Conservation (phyloP, 2,888 invertebrate genomes). For the Mimumesa dahlbomi region DNA sequence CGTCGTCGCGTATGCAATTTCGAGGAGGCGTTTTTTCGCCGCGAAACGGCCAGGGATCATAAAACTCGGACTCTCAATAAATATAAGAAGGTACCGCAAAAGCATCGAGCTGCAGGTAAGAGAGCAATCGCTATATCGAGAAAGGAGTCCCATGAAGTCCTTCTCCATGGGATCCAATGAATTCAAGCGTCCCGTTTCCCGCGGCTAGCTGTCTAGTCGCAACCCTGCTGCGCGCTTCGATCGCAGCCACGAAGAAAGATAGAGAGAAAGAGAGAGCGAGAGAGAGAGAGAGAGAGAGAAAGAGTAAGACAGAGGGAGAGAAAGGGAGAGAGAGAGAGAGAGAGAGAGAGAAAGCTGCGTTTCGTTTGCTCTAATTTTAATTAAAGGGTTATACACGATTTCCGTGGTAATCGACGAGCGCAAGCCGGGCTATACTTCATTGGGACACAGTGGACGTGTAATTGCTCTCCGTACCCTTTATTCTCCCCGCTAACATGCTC, state of each 20-base stretch:
- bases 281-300: conserved; percentile 2
- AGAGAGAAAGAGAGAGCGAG: neutral
- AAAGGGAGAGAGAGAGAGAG: neutral
- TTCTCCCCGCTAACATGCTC: conserved; percentile 47
- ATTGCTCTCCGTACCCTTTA: conserved; percentile 58
- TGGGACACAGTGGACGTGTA: conserved; percentile 55
- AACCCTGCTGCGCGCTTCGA: conserved; percentile 67
- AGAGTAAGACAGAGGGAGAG: neutral
- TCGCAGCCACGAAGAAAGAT: conserved; percentile 26
- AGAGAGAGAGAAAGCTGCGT: conserved; percentile 20
- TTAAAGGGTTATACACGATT: conserved; percentile 70
- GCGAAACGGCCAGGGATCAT: conserved; percentile 34
- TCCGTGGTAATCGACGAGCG: conserved; percentile 61
- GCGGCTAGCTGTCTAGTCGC: conserved; percentile 61
- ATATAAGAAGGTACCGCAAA: conserved; percentile 46
- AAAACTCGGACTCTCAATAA: conserved; percentile 63
- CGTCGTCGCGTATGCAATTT: neutral
- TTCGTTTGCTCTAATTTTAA: conserved; percentile 76
- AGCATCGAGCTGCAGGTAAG: conserved; percentile 39
- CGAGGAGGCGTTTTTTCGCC: neutral
- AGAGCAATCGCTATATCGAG: conserved; percentile 26
- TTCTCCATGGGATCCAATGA: conserved; percentile 62
- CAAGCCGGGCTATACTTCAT: conserved; percentile 52
- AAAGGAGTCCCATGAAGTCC: conserved; percentile 37
- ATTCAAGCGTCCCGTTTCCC: conserved; percentile 64